These are phyloP conservation scores for Xylocampa areola DNA, from an alignment of 2,888 invertebrate genomes.

Conservation along the genomic window DNA sequence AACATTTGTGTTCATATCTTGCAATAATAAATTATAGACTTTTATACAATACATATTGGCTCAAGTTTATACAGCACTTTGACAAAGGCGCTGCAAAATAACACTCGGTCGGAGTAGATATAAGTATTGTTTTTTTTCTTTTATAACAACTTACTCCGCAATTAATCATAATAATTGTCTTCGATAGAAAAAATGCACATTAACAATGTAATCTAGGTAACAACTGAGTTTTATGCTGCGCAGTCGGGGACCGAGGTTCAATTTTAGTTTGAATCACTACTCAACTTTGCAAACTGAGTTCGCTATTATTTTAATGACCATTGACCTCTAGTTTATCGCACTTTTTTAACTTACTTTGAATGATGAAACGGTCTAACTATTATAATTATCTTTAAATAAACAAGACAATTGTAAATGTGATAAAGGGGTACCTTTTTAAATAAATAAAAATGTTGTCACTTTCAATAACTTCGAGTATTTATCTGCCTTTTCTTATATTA, in stretches of 20 bases:
- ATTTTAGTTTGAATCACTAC: conserved; percentile 4
- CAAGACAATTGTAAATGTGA: conserved; percentile 8
- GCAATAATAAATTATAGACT: no score
- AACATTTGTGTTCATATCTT: no score
- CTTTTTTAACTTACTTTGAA: conserved; percentile 12
- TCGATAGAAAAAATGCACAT: conserved; percentile 2
- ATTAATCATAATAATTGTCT: conserved; percentile 11
- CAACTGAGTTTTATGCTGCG: neutral
- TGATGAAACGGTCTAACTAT: conserved; percentile 21
- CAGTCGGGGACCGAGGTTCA: conserved; percentile 26
- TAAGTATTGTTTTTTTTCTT: conserved; percentile 6
- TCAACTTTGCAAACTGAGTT: neutral
- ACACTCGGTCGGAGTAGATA: neutral
- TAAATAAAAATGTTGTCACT: no score
- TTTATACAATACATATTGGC: no score
- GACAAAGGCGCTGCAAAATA: neutral
- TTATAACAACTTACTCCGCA: neutral
- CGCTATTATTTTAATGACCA: conserved; percentile 26
- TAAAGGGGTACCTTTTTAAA: conserved; percentile 5
- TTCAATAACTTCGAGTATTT: no score
- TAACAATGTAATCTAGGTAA: no score
- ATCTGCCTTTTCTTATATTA: no score
- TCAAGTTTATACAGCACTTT: neutral
- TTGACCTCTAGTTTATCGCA: conserved; percentile 23
- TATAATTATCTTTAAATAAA: conserved; percentile 27